Conservation (phyloP, 2,888 invertebrate species). For the Syrphus vitripennis region DNA sequence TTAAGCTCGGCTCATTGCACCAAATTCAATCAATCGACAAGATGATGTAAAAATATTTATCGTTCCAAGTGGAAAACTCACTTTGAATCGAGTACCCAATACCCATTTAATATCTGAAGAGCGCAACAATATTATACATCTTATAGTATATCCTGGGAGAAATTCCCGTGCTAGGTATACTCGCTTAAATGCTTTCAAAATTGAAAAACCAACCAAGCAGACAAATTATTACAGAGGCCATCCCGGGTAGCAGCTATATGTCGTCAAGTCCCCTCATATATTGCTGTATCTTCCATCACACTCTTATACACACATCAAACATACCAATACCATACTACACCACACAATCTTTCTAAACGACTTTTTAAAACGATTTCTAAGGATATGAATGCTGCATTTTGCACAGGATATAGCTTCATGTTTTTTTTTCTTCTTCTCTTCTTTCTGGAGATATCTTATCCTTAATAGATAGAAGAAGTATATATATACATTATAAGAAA, state of each 20-base stretch:
- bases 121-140: conserved; percentile 67
- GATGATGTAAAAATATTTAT: conserved; percentile 71
- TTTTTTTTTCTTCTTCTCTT: conserved; percentile 8
- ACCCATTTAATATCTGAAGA: conserved; percentile 53
- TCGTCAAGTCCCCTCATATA: not conserved
- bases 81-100: conserved; percentile 50
- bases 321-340: no score
- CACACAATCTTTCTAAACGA: conserved; percentile 19
- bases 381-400: conserved; percentile 41
- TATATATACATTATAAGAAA: not conserved
- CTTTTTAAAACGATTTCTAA: conserved; percentile 22
- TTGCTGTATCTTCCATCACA: conserved; percentile 1
- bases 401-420: conserved; percentile 13
- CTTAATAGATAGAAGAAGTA: conserved; percentile 4
- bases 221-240: conserved; percentile 51
- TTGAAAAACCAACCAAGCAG: conserved; percentile 58
- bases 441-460: conserved; percentile 36
- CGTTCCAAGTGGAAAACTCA: conserved; percentile 69
- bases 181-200: conserved; percentile 30
- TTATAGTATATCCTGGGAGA: conserved; percentile 5
- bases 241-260: not conserved
- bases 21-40: conserved; percentile 70
- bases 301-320: not conserved
- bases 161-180: conserved; percentile 33
- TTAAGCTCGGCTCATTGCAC: conserved; percentile 61